phyloP scores from a whole-genome alignment of 2,888 invertebrate genomes.

The Nephrocerus scutellatus region DNA sequence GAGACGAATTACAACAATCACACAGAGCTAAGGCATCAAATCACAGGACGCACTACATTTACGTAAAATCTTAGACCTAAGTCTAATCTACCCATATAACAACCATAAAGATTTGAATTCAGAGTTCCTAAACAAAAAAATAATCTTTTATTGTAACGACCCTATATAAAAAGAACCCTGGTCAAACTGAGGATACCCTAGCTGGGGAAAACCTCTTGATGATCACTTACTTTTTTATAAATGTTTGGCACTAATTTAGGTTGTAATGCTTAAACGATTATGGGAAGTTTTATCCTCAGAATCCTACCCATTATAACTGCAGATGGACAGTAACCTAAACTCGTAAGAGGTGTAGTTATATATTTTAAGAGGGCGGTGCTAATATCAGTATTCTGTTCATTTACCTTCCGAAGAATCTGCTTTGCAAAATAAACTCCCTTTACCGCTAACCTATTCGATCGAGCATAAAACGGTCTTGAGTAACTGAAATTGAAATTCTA shows the following conservation, averaged over 20 bases:
- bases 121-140: too few relatives aligned
- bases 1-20: too few relatives aligned
- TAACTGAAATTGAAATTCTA: not conserved
- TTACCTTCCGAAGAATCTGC: not conserved
- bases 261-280: constrained; percentile 1
- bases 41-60: too few relatives aligned
- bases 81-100: too few relatives aligned
- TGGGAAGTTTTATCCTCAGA: constrained; percentile 1
- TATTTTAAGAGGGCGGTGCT: not conserved
- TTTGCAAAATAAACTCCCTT: constrained; percentile 1
- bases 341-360: not conserved
- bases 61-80: too few relatives aligned
- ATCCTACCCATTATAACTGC: not conserved
- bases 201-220: too few relatives aligned
- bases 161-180: too few relatives aligned
- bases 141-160: too few relatives aligned
- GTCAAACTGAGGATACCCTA: too few relatives aligned
- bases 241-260: constrained; percentile 3
- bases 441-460: too few relatives aligned
- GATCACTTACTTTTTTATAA: not conserved
- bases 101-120: too few relatives aligned
- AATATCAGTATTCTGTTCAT: not conserved
- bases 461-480: not conserved
- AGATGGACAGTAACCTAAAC: not conserved
- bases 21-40: too few relatives aligned